Evolutionary conservation across 1,140 invertebrate genomes (phyloP).

Genomic region (Steinernema feltiae): DNA sequence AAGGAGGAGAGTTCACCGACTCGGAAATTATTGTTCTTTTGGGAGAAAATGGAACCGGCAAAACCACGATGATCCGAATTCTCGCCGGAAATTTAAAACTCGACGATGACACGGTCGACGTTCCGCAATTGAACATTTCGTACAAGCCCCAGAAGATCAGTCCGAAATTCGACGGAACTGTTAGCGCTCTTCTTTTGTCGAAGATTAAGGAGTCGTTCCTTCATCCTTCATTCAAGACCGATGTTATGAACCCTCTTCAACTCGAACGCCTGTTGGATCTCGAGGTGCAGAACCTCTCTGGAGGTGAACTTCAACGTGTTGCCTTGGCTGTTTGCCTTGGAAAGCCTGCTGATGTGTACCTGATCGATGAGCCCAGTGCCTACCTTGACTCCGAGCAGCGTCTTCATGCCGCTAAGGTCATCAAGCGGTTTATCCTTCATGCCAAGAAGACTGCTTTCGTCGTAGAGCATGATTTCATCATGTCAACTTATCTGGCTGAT

Average conservation of each 20-base stretch:
- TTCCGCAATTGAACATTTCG: slow-evolving; percentile 90
- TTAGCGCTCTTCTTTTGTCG: slow-evolving; percentile 78
- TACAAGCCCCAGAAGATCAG: slow-evolving; percentile 99
- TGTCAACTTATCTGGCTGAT: slow-evolving; percentile 98
- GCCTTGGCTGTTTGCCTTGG: slow-evolving; percentile 90
- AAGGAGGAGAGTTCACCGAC: slow-evolving; percentile 91
- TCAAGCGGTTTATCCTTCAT: slow-evolving; percentile 96
- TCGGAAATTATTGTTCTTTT: slow-evolving; percentile 97
- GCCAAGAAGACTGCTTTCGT: slow-evolving; percentile 99
- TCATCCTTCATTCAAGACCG: slow-evolving; percentile 95
- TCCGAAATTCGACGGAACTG: slow-evolving; percentile 88
- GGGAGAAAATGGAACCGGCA: slow-evolving; percentile 98
- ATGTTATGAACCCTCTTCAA: slow-evolving; percentile 95
- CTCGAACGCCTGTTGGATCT: slow-evolving; percentile 98
- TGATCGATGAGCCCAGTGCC: slow-evolving; percentile 97
- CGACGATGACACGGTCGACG: slow-evolving; percentile 77
- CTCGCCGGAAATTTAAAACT: slow-evolving; percentile 87
- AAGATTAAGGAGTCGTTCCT: slow-evolving; percentile 93
- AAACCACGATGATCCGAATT: slow-evolving; percentile 97
- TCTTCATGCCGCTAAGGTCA: slow-evolving; percentile 97
- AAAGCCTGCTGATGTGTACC: slow-evolving; percentile 96
- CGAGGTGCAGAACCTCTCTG: slow-evolving; percentile 94
- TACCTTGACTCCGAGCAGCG: slow-evolving; percentile 99
- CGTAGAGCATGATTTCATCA: slow-evolving; percentile 99
- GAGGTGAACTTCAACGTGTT: slow-evolving; percentile 96